Conservation (phyloP, 2,113 vertebrate genomes). For the Gila orcuttii region DNA sequence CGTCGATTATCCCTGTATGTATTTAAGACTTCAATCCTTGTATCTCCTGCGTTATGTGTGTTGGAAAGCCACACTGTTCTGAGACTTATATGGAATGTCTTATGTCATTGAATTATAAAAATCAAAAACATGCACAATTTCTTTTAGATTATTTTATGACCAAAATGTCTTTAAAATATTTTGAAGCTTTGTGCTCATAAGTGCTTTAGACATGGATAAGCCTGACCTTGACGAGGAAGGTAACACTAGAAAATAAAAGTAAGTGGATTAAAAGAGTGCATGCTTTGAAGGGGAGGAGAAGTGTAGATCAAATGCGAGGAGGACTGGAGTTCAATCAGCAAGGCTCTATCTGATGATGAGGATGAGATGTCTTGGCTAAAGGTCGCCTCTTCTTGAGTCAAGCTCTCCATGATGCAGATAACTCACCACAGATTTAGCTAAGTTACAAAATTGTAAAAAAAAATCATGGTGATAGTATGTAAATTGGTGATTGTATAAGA, state of each 20-base stretch:
- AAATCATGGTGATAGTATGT: not conserved
- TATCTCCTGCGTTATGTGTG: too few species aligned
- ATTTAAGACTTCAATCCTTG: too few species aligned
- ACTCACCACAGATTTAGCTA: not conserved
- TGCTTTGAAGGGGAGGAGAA: constrained; percentile 33
- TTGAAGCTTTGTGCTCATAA: constrained; percentile 1
- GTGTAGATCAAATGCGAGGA: constrained; percentile 30
- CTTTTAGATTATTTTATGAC: not conserved
- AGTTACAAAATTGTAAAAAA: not conserved
- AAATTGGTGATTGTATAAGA: not conserved
- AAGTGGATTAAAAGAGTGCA: constrained; percentile 10
- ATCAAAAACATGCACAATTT: not conserved
- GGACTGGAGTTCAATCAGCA: constrained; percentile 25
- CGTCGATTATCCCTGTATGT: too few species aligned
- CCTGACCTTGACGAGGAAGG: constrained; percentile 27
- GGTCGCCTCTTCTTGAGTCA: constrained; percentile 7
- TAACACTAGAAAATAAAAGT: constrained; percentile 11
- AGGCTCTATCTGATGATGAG: constrained; percentile 19
- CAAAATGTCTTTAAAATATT: not conserved
- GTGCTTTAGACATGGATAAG: not conserved
- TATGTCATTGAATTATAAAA: too few species aligned
- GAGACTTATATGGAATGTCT: too few species aligned
- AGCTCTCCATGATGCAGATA: not conserved
- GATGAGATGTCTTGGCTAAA: constrained; percentile 8
- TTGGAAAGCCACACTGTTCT: not conserved